Base-by-base conservation (phyloP, 30 jellyfish, hydroid and myxozoan genomes). In the Aurelia sp. region DNA sequence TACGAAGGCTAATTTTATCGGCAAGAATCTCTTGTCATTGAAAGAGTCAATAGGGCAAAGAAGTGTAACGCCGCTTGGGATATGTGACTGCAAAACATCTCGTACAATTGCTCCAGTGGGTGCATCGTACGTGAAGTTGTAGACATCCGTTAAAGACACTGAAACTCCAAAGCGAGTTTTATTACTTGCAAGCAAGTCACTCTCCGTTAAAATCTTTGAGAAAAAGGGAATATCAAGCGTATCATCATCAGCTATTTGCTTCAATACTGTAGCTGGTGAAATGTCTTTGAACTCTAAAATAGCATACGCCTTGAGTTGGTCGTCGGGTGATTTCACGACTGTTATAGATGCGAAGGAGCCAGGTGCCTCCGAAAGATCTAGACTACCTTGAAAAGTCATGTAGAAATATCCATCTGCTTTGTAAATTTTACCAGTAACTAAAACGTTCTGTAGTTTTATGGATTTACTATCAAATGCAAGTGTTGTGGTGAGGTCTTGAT, bases 41-140 rank as follows among this genome's bases (percentile, higher is more conserved):
- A 73, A 64, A 17, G 69, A 40, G 62, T 85, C 92, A 31, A 86
- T 64, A 1, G 99, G 97, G 71, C 92, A 85, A 60, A 95, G 76
- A n/a, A 95, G 72, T 57, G 99, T 89, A 35, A 95, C 92, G 10
- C 99, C 99, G 23, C 79, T 79, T 19, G 99, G 99, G 22, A 95
- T 86, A 74, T 95, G 98, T 5, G 99, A 89, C 57, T 90, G 96
- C 23, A 95, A 79, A 10, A 95, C 97, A 40, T 71, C 90, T 1
- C 78, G 68, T 18, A 89, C 72, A 3, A 85, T 86, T 4, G 23
- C 73, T 3, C 97, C 95, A 5, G 95, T 73, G 19, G 94, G 41
- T 13, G 97, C 44, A 47, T 75, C 59, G 64, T 83, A 86, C 52
- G 77, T 86, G 51, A 83, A 81, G 47, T 64, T 74, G 66, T 85